Conservation (phyloP, 2,888 invertebrate species). For the Villa cingulata region DNA sequence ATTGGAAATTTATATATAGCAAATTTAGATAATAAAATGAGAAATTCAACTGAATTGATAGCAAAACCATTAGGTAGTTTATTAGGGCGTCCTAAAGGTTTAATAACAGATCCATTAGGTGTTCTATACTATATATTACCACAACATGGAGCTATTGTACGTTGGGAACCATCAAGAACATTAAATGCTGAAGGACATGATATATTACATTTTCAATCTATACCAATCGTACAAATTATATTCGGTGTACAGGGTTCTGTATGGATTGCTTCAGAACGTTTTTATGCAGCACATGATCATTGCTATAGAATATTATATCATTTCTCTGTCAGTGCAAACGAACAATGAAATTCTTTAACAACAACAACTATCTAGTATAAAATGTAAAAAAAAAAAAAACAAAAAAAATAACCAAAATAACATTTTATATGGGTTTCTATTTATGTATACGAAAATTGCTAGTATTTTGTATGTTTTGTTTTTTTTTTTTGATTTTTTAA, state of each 20-base stretch:
- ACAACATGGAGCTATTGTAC: slow-evolving; percentile 14
- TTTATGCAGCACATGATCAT: slow-evolving; percentile 4
- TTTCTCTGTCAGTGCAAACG: slow-evolving; percentile 1
- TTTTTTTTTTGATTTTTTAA: no score
- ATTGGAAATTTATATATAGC: slow-evolving; percentile 9
- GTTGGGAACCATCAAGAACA: slow-evolving; percentile 14
- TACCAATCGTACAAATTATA: slow-evolving; percentile 14
- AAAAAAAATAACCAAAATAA: no score
- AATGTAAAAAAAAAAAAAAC: no score
- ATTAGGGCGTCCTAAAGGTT: slow-evolving; percentile 12
- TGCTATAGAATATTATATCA: slow-evolving; percentile 3
- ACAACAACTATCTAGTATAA: neutral
- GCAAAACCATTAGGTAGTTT: slow-evolving; percentile 13
- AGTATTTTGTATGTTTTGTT: no score
- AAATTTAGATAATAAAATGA: neutral
- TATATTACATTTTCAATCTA: slow-evolving; percentile 13
- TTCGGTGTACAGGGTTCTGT: slow-evolving; percentile 17
- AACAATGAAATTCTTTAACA: neutral
- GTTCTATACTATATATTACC: slow-evolving; percentile 15
- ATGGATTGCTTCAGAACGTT: slow-evolving; percentile 13
- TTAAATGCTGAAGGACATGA: slow-evolving; percentile 17
- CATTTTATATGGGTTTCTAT: no score
- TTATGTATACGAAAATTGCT: no score
- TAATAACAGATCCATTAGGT: slow-evolving; percentile 14
- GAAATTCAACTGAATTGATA: slow-evolving; percentile 5